A percentile compares a stretch with the other conserved stretches of the same genome.
phyloP scores from a whole-genome alignment of 2,888 invertebrate genomes.

The Cactoblastis cactorum region DNA sequence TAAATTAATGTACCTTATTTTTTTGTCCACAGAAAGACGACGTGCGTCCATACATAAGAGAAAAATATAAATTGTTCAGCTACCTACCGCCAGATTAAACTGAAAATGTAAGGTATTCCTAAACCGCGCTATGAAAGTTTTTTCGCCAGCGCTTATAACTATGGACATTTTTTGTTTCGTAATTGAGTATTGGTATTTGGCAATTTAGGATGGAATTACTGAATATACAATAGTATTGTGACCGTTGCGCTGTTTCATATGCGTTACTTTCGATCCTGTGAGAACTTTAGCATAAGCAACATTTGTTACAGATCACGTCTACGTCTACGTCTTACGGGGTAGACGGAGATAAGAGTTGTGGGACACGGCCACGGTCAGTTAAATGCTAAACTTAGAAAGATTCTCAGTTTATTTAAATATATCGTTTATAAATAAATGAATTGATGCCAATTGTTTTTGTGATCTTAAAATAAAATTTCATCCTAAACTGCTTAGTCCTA shows the following conservation, averaged over 20 bases:
- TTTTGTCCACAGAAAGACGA: constrained; percentile 94
- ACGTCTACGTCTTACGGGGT: too few relatives aligned
- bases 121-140: neutral
- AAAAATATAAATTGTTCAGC: constrained; percentile 93
- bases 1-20: constrained; percentile 27
- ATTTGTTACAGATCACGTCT: too few relatives aligned
- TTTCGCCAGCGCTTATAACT: neutral
- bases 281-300: too few relatives aligned
- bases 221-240: neutral
- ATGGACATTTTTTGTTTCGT: neutral
- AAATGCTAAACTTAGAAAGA: too few relatives aligned
- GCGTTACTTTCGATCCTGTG: too few relatives aligned
- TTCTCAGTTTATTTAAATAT: too few relatives aligned
- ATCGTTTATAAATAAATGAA: too few relatives aligned
- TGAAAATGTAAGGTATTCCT: constrained; percentile 13
- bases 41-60: constrained; percentile 93
- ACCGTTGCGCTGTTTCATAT: too few relatives aligned
- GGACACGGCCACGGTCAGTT: too few relatives aligned
- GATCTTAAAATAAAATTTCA: neutral
- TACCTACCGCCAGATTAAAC: constrained; percentile 93
- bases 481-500: neutral
- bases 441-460: too few relatives aligned
- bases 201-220: neutral
- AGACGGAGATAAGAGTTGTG: too few relatives aligned
- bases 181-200: neutral